These are phyloP conservation scores for Trichogramma evanescens DNA, from an alignment of 2,888 invertebrate genomes.

Conservation along the genomic window DNA sequence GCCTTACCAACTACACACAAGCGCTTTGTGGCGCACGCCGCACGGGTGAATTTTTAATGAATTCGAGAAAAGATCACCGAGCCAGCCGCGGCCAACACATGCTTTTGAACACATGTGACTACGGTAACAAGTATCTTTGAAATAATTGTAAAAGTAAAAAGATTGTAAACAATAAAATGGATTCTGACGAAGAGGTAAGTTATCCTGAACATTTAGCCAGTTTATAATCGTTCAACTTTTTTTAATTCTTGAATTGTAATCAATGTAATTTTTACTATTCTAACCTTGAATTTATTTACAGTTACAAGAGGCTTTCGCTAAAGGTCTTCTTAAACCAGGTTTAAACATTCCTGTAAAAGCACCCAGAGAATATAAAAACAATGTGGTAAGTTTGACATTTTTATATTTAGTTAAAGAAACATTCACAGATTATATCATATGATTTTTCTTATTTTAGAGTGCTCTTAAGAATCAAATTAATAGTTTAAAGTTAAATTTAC, in stretches of 20 bases:
- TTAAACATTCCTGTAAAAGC: constrained; percentile 63
- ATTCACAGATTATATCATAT: constrained; percentile 3
- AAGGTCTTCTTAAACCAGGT: constrained; percentile 80
- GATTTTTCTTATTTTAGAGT: constrained; percentile 38
- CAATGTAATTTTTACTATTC: constrained; percentile 4
- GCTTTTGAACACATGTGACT: no score
- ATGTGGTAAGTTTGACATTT: constrained; percentile 58
- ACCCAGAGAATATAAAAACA: constrained; percentile 60
- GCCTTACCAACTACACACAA: no score
- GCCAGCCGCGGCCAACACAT: no score
- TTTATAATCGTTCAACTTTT: no score
- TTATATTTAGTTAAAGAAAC: neutral
- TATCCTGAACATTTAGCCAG: neutral
- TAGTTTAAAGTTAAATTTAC: constrained; percentile 64
- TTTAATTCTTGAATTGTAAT: neutral
- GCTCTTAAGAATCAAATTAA: constrained; percentile 65
- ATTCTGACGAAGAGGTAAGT: constrained; percentile 55
- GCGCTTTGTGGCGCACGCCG: no score
- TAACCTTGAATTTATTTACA: constrained; percentile 45
- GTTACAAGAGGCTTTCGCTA: constrained; percentile 85
- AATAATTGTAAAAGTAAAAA: no score
- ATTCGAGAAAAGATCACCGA: no score
- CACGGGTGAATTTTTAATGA: no score
- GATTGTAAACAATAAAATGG: no score
- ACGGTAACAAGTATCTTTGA: no score